Evolutionary conservation across 2,113 vertebrate genomes (phyloP), one percentile per base, ranked within the genome.

Genomic region (Lanius collurio): DNA sequence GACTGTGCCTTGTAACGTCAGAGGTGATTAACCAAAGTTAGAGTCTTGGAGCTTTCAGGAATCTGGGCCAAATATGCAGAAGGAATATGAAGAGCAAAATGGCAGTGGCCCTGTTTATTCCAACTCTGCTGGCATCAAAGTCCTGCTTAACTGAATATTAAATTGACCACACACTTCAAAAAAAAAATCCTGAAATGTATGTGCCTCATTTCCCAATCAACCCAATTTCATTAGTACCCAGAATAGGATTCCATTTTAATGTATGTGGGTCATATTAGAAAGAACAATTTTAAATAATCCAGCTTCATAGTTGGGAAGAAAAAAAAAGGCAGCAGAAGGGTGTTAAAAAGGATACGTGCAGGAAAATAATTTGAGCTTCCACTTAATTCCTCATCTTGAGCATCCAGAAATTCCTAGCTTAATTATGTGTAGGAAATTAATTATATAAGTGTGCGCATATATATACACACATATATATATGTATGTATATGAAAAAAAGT

Each of bases 341-440:
- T 86, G 92, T 92, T 96, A 31, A 96, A 84, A 95, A 93, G 81
- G 49, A 47, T 91, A 63, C 0, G 21, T 81, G 62, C 77, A 78
- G 62, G 73, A 89, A 95, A 93, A 83, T 23, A 49, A 88, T 65
- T 86, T 81, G 37, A 76, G n/a, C 50, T 94, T 65, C 60, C 82
- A 39, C 64, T 92, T 89, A 95, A 91, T 92, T 94, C 73, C 62
- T 89, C 69, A 55, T 83, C 60, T 83, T 87, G 87, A 95, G 76
- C 83, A 62, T 94, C 87, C 95, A 95, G 80, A 96, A 77, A 95
- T 95, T 81, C 70, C 89, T 84, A 94, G 63, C 41, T 94, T 68
- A 96, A 93, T 97, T 98, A 95, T 87, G 77, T 71, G 90, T 83
- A 94, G 69, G 62, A 81, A 80, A 95, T 93, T 6, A 96, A 95